Conservation (phyloP, 2,888 invertebrate species). For the Polia nebulosa region DNA sequence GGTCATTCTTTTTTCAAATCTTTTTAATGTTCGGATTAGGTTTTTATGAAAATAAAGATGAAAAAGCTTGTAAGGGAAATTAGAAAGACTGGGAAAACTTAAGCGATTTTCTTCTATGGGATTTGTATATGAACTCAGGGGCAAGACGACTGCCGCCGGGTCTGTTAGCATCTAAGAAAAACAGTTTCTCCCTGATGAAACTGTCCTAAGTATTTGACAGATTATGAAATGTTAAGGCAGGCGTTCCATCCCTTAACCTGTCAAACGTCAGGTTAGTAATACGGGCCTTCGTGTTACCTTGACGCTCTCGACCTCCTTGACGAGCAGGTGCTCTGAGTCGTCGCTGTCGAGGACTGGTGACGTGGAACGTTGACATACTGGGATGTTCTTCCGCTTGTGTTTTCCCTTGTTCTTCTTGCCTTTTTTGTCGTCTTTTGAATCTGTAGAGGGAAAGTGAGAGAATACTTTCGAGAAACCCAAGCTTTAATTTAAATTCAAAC, state of each 20-base stretch:
- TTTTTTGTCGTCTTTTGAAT: slow-evolving; percentile 82
- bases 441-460: slow-evolving; percentile 48
- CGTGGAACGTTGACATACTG: slow-evolving; percentile 64
- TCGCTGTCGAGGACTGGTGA: slow-evolving; percentile 83
- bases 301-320: slow-evolving; percentile 86
- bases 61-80: too few species aligned
- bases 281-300: slow-evolving; percentile 73
- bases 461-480: neutral
- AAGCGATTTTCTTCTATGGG: neutral
- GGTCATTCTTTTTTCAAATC: too few species aligned
- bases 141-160: neutral
- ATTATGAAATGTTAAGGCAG: neutral
- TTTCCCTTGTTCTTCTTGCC: slow-evolving; percentile 82
- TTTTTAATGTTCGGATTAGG: too few species aligned
- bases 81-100: too few species aligned
- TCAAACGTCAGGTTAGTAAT: neutral
- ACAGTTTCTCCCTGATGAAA: neutral
- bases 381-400: slow-evolving; percentile 74
- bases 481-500: too few species aligned
- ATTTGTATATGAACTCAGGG: neutral
- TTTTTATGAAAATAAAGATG: too few species aligned
- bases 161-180: neutral
- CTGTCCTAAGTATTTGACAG: neutral
- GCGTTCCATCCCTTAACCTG: neutral
- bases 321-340: slow-evolving; percentile 83